A percentile compares a stretch with the other conserved stretches of the same genome.
phyloP scores from a whole-genome alignment of 2,113 vertebrate genomes.

The Chionis minor region DNA sequence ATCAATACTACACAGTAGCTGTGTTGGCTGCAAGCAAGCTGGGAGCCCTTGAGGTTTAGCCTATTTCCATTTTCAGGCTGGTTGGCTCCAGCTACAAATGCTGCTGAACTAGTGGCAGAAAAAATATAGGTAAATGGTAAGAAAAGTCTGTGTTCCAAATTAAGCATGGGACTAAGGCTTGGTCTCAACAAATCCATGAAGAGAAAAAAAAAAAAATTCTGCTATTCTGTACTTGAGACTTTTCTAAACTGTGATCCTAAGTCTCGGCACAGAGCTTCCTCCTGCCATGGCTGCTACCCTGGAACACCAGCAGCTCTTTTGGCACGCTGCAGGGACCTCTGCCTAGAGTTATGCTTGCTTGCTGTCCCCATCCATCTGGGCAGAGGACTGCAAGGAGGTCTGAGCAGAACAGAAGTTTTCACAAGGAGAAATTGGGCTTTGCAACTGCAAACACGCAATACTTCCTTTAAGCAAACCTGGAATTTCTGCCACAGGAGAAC shows the following conservation, averaged over 20 bases:
- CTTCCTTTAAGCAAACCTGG: not conserved
- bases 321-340: not conserved
- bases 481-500: not conserved
- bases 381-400: not conserved
- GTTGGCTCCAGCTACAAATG: not conserved
- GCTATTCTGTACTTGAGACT: not conserved
- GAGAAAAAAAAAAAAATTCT: not conserved
- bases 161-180: not conserved
- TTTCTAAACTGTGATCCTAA: not conserved
- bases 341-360: not conserved
- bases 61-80: not conserved
- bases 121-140: not conserved
- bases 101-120: not conserved
- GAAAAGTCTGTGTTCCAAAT: not conserved
- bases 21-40: not conserved
- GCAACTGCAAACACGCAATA: not conserved
- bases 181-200: not conserved
- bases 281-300: not conserved
- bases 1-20: accelerated
- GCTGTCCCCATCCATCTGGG: not conserved
- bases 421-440: not conserved
- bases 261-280: not conserved
- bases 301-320: not conserved
- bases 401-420: not conserved
- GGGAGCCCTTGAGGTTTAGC: not conserved